These are phyloP conservation scores for Microplitis demolitor DNA, from an alignment of 1,140 invertebrate species.

Conservation along the genomic window DNA sequence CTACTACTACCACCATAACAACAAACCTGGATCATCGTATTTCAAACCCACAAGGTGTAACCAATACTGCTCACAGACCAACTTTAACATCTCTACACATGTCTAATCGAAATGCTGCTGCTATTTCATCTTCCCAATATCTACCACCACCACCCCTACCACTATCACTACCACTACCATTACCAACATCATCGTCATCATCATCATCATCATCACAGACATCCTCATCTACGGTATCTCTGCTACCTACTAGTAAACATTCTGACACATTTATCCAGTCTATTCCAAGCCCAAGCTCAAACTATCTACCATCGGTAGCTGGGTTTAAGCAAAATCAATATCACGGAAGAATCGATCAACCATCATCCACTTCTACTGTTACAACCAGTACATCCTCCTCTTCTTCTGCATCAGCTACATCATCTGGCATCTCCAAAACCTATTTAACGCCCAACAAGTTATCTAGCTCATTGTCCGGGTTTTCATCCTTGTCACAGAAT, in stretches of 20 bases:
- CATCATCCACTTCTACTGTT: not conserved
- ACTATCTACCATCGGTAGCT: conserved; percentile 30
- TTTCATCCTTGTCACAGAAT: not conserved
- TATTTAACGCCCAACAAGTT: conserved; percentile 25
- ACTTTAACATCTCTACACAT: conserved; percentile 1
- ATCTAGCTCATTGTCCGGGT: conserved; percentile 3
- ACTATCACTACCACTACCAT: too few species aligned
- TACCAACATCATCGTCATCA: too few species aligned
- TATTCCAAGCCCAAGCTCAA: conserved; percentile 16
- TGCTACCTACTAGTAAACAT: not conserved
- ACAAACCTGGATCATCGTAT: not conserved
- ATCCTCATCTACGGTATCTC: too few species aligned
- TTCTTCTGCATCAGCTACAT: not conserved
- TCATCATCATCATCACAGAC: too few species aligned
- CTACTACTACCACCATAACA: not conserved
- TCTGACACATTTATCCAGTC: conserved; percentile 20
- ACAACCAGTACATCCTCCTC: too few species aligned
- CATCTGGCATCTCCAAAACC: conserved; percentile 19
- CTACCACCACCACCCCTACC: conserved; percentile 8
- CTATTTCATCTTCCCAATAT: conserved; percentile 19
- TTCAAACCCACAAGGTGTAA: not conserved
- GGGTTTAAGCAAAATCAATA: conserved; percentile 25
- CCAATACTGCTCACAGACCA: conserved; percentile 2
- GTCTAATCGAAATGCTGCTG: not conserved
- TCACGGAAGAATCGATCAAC: conserved; percentile 3